Evolutionary conservation across 2,888 invertebrate genomes (phyloP), one percentile per base, ranked within the genome.

Genomic region (Lithophane leautieri): DNA sequence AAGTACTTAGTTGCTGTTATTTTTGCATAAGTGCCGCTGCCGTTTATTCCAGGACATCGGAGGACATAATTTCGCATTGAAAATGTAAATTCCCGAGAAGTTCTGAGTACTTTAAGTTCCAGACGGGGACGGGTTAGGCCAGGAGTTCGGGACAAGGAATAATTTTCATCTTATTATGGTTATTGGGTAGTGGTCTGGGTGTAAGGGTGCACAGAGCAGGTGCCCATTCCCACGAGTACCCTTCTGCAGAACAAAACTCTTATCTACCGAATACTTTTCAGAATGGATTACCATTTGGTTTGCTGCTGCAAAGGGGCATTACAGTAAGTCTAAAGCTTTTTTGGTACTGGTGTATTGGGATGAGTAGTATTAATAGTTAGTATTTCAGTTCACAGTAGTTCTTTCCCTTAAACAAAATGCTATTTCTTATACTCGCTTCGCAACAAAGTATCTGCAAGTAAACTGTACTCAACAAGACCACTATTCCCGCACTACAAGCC

Each of bases 31-130:
- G 90, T 89, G 87, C 89, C 85, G 77, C 72, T 67, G 44, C 72
- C 80, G 78, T 79, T 90, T 88, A 89, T 90, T 89, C 84, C 86
- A 86, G 81, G 79, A 91, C 90, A 91, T 89, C 87, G 88, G 73
- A 85, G 86, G 89, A 90, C 91, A 90, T 91, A 91, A 91, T 91
- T 91, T 89, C 83, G 76, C 91, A 91, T 92, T 90, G 91, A 90
- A 91, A 91, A 92, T 92, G 91, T 89, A 91, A 92, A 92, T 92
- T 86, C 84, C 70, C 25, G 60, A 68, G 73, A 89, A 92, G 84
- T 90, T 92, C 81, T 71, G 77, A 83, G 87, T 85, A 85, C 89
- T 90, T 87, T 80, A 89, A 89, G 84, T 89, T 89, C 73, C 61
- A 81, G 79, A 78, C 73, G 81, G 74, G 70, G 77, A 71, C 60